These are phyloP conservation scores for Drosophila truncata DNA, from an alignment of 1,140 invertebrate species.

Conservation along the genomic window DNA sequence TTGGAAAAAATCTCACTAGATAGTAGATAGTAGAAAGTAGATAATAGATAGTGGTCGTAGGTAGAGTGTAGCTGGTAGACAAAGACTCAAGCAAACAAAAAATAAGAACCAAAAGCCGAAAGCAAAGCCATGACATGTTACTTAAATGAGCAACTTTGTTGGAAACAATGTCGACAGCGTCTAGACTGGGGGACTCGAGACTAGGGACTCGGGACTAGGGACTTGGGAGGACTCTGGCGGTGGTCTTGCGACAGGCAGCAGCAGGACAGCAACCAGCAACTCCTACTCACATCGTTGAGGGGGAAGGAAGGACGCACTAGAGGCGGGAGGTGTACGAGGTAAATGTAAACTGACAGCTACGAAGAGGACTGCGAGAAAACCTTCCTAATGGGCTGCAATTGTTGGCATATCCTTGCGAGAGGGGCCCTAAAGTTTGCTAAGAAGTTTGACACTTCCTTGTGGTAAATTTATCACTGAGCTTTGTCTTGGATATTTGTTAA, in stretches of 20 bases:
- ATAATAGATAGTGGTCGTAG: background rate
- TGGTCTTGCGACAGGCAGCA: constrained; percentile 43
- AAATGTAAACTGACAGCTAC: constrained; percentile 56
- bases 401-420: constrained; percentile 10
- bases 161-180: constrained; percentile 83
- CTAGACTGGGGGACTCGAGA: constrained; percentile 56
- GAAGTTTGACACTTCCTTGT: constrained; percentile 1
- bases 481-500: background rate
- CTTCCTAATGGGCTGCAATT: constrained; percentile 43
- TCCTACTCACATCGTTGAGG: constrained; percentile 27
- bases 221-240: constrained; percentile 24
- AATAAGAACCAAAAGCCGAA: constrained; percentile 16
- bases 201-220: constrained; percentile 17
- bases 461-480: constrained; percentile 4
- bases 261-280: constrained; percentile 40
- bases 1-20: constrained; percentile 37
- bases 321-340: constrained; percentile 10
- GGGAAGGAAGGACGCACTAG: background rate
- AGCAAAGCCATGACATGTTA: constrained; percentile 77
- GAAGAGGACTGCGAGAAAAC: constrained; percentile 37
- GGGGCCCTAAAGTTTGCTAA: background rate
- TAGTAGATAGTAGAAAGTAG: constrained; percentile 1
- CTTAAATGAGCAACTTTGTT: constrained; percentile 84
- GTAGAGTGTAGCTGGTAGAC: constrained; percentile 19
- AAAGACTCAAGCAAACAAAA: constrained; percentile 41